Evolutionary conservation across 2,888 invertebrate genomes (phyloP), one percentile per base, ranked within the genome.

Genomic region (Dendrolimus pini): DNA sequence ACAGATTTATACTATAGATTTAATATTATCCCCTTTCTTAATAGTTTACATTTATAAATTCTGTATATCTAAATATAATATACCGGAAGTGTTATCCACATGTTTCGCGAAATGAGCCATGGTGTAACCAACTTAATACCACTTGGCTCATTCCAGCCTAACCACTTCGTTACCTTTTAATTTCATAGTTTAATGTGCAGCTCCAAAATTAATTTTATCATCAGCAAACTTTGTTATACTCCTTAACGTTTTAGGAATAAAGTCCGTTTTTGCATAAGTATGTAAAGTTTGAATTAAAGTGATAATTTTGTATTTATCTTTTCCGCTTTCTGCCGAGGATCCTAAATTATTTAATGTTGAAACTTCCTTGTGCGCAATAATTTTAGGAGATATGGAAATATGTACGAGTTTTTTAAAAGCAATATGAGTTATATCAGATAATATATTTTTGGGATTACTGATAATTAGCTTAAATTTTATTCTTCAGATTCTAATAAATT

Each of bases 291-390:
- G 1, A 13, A 8, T 12, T 56, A 55, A 30, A 2, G 13, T 42
- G n/a, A 7, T 58, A 61, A 56, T 7, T 13, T 66, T 60, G 62
- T 56, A 58, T 59, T 57, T 62, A 64, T 65, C 65, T 70, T 62
- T 62, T 63, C 59, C 65, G 60, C 59, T 62, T 61, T 58, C 56
- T 58, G 60, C 60, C 60, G 61, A 61, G 59, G 61, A 64, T 67
- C 59, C 62, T 67, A 67, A 71, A 71, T 73, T 68, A 71, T 73
- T 66, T 67, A 72, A 68, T 60, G 66, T 58, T 55, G 60, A 59
- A 69, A 66, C 61, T 72, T 62, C 57, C 53, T 53, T 62, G 61
- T 59, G 61, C 62, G 47, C 8, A 47, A 47, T 47, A 47, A 47
- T 47, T 47, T 47, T 9, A 10, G 9, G 47, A 47, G 47, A 47